Percentiles rank a stretch among this genome's conserved stretches.
Conservation (phyloP, 2,113 vertebrate species). For the Amphiprion percula region DNA sequence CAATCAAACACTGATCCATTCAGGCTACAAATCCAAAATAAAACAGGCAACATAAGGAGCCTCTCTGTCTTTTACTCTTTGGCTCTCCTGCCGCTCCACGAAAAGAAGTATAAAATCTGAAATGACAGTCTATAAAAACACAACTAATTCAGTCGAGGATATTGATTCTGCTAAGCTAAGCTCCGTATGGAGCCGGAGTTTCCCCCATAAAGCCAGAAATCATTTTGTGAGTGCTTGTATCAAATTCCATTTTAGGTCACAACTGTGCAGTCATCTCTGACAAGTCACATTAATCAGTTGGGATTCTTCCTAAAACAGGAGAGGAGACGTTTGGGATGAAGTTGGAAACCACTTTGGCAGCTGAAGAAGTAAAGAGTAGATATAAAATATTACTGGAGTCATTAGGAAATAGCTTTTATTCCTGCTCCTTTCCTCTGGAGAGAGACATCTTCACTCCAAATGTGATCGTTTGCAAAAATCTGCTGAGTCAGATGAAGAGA, state of each 20-base stretch:
- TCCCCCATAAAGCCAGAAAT: conserved; percentile 22
- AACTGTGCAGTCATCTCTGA: not conserved
- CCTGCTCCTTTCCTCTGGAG: not conserved
- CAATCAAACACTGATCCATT: not conserved
- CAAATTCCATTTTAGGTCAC: conserved; percentile 21
- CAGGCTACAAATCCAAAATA: not conserved
- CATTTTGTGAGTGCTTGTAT: conserved; percentile 9
- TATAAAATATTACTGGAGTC: conserved; percentile 18
- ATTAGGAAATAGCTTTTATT: conserved; percentile 25
- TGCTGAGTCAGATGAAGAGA: no score
- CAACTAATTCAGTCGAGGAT: conserved; percentile 13
- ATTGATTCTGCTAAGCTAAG: conserved; percentile 11
- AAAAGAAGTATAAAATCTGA: not conserved
- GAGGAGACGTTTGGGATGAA: conserved; percentile 5
- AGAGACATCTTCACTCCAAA: no score
- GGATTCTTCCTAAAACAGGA: not conserved
- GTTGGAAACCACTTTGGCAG: conserved; percentile 9
- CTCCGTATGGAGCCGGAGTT: not conserved
- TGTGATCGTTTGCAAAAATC: not conserved
- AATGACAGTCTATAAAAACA: conserved; percentile 28
- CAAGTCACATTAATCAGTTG: conserved; percentile 11
- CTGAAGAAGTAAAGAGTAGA: not conserved
- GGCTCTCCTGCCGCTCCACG: not conserved
- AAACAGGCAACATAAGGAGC: not conserved
- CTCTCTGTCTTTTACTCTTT: not conserved